phyloP scores from a whole-genome alignment of 2,113 vertebrate species.

The Phainopepla nitens region DNA sequence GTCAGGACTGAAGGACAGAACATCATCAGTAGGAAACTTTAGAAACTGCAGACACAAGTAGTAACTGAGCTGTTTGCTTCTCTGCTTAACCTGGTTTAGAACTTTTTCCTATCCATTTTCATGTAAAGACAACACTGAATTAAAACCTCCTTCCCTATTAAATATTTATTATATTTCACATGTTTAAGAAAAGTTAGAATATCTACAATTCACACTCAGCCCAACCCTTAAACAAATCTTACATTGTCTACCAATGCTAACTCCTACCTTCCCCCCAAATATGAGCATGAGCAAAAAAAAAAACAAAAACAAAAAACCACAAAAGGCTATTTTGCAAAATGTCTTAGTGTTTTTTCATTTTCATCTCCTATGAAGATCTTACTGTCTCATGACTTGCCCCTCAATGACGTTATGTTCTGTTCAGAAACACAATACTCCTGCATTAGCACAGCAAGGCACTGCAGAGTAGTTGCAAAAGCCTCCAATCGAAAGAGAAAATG shows the following conservation, averaged over 20 bases:
- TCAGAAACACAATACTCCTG: not conserved
- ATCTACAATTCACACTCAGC: not conserved
- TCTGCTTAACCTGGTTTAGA: not conserved
- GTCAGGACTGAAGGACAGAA: not conserved
- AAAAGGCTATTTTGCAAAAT: not conserved
- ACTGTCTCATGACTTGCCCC: not conserved
- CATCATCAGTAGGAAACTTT: not conserved
- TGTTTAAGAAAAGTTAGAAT: not conserved
- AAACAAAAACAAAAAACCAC: not conserved
- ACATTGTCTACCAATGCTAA: not conserved
- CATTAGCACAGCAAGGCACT: not conserved
- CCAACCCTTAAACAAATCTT: not conserved
- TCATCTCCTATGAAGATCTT: not conserved
- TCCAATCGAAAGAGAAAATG: not conserved
- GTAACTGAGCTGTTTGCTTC: not conserved
- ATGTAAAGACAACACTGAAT: not conserved
- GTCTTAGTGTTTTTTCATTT: not conserved
- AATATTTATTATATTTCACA: not conserved
- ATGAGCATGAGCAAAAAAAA: not conserved
- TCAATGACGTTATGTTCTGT: fast-evolving
- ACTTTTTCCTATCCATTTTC: not conserved
- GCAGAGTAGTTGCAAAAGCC: not conserved
- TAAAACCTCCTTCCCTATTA: not conserved
- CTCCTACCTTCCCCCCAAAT: not conserved
- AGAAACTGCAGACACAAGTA: not conserved